Conservation (phyloP, 2,113 vertebrate species). For the Embiotoca jacksoni region DNA sequence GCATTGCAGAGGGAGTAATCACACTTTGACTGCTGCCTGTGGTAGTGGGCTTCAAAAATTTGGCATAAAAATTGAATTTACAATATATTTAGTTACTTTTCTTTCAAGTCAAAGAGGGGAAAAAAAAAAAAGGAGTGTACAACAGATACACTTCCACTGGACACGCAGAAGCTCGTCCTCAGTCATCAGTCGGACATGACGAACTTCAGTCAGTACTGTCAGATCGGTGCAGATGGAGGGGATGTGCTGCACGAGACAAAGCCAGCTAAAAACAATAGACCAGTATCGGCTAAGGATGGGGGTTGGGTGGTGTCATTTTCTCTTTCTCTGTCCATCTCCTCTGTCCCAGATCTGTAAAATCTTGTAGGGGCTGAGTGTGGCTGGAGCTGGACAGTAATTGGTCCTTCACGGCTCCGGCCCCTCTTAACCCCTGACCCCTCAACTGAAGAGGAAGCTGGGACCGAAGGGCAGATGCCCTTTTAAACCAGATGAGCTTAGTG, state of each 20-base stretch:
- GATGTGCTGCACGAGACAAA: conserved; percentile 58
- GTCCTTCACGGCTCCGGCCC: conserved; percentile 71
- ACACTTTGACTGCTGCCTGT: not conserved
- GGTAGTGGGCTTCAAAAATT: not conserved
- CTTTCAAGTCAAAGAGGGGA: not conserved
- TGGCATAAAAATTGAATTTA: not conserved
- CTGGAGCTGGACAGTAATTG: conserved; percentile 79
- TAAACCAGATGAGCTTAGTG: conserved; percentile 59
- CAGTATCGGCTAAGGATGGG: conserved; percentile 42
- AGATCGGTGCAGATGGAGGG: conserved; percentile 65
- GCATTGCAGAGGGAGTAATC: conserved; percentile 42
- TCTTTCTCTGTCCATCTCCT: conserved; percentile 50
- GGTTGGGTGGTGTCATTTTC: conserved; percentile 66
- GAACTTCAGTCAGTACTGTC: conserved; percentile 30
- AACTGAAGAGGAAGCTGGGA: conserved; percentile 66
- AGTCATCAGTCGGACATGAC: conserved; percentile 30
- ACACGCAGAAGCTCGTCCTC: conserved; percentile 31
- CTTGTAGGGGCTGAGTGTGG: conserved; percentile 53
- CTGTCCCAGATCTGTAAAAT: conserved; percentile 49
- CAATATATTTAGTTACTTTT: not conserved
- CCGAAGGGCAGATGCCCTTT: conserved; percentile 55
- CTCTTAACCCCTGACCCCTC: conserved; percentile 74
- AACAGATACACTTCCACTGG: not conserved
- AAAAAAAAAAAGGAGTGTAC: not conserved
- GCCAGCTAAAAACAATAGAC: conserved; percentile 68